Conservation (phyloP, 2,113 vertebrate species). For the Mus pahari region DNA sequence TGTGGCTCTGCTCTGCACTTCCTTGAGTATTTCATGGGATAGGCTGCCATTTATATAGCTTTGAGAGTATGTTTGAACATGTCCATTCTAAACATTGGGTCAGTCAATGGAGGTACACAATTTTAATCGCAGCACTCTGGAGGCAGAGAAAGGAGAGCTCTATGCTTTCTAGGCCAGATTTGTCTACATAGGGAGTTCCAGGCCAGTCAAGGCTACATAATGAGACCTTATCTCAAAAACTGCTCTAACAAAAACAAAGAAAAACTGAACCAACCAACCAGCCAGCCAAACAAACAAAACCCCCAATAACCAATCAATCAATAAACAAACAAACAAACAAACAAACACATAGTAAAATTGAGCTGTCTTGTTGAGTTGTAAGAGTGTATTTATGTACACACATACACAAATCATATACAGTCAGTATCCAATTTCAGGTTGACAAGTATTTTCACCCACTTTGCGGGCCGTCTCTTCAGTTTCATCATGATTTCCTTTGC, state of each 20-base stretch:
- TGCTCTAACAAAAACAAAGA: background rate
- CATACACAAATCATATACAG: background rate
- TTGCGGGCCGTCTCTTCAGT: background rate
- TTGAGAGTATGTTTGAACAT: slow-evolving; percentile 46
- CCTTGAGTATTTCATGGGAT: background rate
- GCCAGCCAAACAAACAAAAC: background rate
- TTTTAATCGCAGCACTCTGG: background rate
- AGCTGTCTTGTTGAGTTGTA: background rate
- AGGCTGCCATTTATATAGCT: background rate
- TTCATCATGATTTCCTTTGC: slow-evolving; percentile 30
- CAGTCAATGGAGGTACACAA: too few species aligned
- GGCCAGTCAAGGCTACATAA: background rate
- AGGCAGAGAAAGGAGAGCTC: background rate
- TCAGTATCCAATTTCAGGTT: background rate
- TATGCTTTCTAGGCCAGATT: background rate
- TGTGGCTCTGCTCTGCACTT: background rate
- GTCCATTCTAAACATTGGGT: background rate
- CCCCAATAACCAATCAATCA: background rate
- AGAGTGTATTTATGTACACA: background rate
- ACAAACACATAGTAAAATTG: background rate
- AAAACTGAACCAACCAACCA: background rate
- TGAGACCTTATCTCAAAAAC: background rate
- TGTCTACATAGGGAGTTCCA: background rate
- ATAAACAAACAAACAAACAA: background rate
- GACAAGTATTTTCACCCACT: slow-evolving; percentile 5